Evolutionary conservation across 2,113 vertebrate genomes (phyloP).

Genomic region (Manacus vitellinus): DNA sequence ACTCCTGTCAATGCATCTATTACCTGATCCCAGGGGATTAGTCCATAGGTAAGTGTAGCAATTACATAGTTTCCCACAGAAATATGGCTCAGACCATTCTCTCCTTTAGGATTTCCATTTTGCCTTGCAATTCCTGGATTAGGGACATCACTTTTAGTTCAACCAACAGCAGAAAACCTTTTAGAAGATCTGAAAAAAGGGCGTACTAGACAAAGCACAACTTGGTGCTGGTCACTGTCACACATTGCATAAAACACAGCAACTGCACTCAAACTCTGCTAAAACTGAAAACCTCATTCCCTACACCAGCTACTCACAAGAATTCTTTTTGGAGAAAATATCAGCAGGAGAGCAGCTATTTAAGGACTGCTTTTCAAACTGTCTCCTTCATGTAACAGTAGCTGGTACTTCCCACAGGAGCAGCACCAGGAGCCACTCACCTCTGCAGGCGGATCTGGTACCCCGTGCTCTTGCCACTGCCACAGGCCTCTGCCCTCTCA

Average conservation of each 20-base stretch:
- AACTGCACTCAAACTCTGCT: background rate
- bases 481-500: constrained; percentile 90
- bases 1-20: background rate
- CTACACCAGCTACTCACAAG: background rate
- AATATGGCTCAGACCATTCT: background rate
- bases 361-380: background rate
- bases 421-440: constrained; percentile 55
- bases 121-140: background rate
- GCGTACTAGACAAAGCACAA: background rate
- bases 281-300: background rate
- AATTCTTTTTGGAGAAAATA: background rate
- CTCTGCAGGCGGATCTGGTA: constrained; percentile 97
- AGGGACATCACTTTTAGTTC: background rate
- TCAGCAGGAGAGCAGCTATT: background rate
- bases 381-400: background rate
- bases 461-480: constrained; percentile 89
- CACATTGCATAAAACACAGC: accelerated
- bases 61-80: background rate
- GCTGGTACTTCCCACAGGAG: accelerated
- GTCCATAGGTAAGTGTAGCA: background rate
- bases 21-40: background rate
- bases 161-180: background rate
- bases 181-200: background rate
- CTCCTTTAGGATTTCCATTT: background rate
- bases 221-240: background rate